These are phyloP conservation scores for Camelus bactrianus DNA, from an alignment of 2,113 vertebrate genomes.

Conservation along the genomic window DNA sequence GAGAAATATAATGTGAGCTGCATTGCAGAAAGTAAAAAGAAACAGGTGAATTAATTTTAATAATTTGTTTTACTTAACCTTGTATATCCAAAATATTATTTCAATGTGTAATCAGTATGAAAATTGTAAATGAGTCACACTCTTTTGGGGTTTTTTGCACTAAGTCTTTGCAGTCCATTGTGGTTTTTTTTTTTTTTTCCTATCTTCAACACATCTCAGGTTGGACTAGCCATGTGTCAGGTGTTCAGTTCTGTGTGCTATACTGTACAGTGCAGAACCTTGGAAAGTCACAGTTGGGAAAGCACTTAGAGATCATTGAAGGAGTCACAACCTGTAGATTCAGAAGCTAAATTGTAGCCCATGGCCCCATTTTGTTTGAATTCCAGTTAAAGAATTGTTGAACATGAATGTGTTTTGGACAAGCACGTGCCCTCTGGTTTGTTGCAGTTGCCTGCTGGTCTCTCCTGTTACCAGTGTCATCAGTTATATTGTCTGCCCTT, in stretches of 20 bases:
- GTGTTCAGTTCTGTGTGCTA: background rate
- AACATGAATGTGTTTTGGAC: background rate
- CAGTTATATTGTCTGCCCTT: background rate
- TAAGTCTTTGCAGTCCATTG: background rate
- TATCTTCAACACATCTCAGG: background rate
- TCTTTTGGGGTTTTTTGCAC: background rate
- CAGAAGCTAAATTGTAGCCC: background rate
- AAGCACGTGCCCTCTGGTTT: background rate
- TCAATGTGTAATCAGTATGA: background rate
- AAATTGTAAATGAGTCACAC: background rate
- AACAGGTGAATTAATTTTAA: conserved; percentile 46
- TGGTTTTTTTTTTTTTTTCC: background rate
- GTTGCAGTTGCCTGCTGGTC: accelerated
- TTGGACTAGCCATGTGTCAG: background rate
- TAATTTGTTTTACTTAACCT: conserved; percentile 33
- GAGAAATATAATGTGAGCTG: background rate
- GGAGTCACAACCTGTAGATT: background rate
- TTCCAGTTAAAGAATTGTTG: conserved; percentile 4
- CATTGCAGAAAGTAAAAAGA: conserved; percentile 44
- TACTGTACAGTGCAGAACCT: background rate
- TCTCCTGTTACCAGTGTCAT: background rate
- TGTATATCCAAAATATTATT: conserved; percentile 27
- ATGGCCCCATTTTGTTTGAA: conserved; percentile 1
- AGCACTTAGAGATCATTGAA: background rate
- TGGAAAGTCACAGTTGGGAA: background rate